A percentile compares a stretch with the other conserved stretches of the same genome.
Evolutionary conservation across 2,888 invertebrate species (phyloP).

Genomic region (Dicranocentrus wangi): DNA sequence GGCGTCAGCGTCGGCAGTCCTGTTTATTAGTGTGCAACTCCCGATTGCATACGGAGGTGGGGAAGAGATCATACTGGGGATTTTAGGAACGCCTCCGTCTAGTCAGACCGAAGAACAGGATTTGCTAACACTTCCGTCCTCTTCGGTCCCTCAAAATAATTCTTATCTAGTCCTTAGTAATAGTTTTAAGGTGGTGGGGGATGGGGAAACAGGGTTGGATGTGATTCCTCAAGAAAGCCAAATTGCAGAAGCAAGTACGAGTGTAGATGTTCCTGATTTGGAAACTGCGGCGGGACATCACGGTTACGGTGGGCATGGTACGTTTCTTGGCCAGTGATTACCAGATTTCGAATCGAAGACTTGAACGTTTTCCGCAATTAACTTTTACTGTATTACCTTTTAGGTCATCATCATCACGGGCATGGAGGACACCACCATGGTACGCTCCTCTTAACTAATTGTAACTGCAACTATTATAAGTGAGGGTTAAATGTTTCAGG

Average conservation of each 20-base stretch:
- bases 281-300: slow-evolving; percentile 54
- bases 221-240: slow-evolving; percentile 40
- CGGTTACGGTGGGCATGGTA: slow-evolving; percentile 50
- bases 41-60: slow-evolving; percentile 39
- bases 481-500: slow-evolving; percentile 8
- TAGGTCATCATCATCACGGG: no score
- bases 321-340: no score
- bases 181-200: slow-evolving; percentile 46
- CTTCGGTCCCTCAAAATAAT: slow-evolving; percentile 33
- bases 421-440: slow-evolving; percentile 60
- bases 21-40: slow-evolving; percentile 29
- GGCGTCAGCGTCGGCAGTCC: slow-evolving; percentile 8
- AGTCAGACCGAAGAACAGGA: slow-evolving; percentile 32
- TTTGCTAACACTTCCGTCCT: slow-evolving; percentile 37
- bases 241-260: slow-evolving; percentile 25
- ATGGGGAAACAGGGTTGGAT: slow-evolving; percentile 2
- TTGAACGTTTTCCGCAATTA: no score
- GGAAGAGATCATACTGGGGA: slow-evolving; percentile 27
- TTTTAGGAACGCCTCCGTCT: slow-evolving; percentile 19
- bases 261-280: slow-evolving; percentile 24
- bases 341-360: no score
- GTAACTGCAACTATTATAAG: no score
- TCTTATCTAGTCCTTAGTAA: slow-evolving; percentile 58
- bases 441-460: no score
- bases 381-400: no score